Conservation (phyloP, 2,888 invertebrate genomes). For the Bellardia pandia region DNA sequence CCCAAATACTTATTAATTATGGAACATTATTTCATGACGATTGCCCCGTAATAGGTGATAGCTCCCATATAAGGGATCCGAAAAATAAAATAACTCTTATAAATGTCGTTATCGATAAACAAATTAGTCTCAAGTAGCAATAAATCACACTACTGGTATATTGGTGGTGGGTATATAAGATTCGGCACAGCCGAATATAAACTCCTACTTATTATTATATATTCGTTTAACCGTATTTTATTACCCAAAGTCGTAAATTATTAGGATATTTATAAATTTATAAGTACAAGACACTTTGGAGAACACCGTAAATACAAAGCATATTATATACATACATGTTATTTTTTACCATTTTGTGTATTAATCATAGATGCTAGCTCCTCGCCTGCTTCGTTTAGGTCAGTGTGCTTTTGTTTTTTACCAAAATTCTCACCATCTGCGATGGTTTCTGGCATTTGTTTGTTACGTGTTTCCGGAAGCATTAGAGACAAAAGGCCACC, state of each 20-base stretch:
- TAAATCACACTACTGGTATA: too few relatives aligned
- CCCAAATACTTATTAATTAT: too few relatives aligned
- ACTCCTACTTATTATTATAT: too few relatives aligned
- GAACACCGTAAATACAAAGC: neutral
- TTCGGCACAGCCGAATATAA: too few relatives aligned
- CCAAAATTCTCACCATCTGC: constrained; percentile 90
- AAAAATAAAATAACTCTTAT: too few relatives aligned
- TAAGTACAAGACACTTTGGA: constrained; percentile 32
- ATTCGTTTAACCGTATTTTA: neutral
- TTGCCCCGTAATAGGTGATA: too few relatives aligned
- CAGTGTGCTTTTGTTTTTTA: constrained; percentile 82
- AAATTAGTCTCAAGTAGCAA: too few relatives aligned
- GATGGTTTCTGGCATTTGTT: constrained; percentile 91
- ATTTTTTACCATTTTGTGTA: constrained; percentile 57
- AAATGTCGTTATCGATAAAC: too few relatives aligned
- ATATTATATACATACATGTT: neutral
- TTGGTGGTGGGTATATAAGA: too few relatives aligned
- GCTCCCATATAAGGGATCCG: too few relatives aligned
- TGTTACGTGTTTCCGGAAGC: constrained; percentile 92
- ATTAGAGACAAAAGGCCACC: constrained; percentile 89
- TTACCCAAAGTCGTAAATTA: neutral
- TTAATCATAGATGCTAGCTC: constrained; percentile 77
- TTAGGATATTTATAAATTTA: neutral
- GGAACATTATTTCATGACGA: too few relatives aligned
- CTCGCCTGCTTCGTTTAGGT: constrained; percentile 73